phyloP scores from a whole-genome alignment of 2,888 invertebrate genomes.

The Miltochrista miniata region DNA sequence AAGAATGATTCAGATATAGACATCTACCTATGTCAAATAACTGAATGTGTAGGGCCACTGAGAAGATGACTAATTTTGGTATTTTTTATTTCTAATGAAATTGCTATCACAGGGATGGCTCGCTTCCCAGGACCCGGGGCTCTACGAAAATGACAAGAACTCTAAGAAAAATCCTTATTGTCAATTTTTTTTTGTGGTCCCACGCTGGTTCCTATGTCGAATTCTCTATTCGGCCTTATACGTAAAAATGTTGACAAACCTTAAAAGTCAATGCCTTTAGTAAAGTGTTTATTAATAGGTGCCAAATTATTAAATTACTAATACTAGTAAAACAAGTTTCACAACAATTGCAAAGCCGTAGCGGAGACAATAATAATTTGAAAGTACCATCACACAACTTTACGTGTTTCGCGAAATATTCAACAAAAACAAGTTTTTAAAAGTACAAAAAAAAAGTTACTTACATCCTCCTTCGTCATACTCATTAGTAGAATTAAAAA shows the following conservation, averaged over 20 bases:
- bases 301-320: constrained; percentile 13
- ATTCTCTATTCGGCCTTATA: too few relatives aligned
- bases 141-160: too few relatives aligned
- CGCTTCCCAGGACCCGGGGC: too few relatives aligned
- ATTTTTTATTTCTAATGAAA: too few relatives aligned
- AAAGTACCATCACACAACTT: constrained; percentile 26
- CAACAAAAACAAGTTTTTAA: constrained; percentile 26
- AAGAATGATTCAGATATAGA: too few relatives aligned
- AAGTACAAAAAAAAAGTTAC: constrained; percentile 12
- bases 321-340: constrained; percentile 27
- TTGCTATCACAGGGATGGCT: too few relatives aligned
- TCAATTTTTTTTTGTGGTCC: too few relatives aligned
- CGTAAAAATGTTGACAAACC: neutral
- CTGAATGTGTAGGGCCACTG: too few relatives aligned
- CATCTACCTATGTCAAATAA: too few relatives aligned
- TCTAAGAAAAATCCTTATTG: too few relatives aligned
- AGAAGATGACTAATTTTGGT: too few relatives aligned
- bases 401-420: constrained; percentile 35
- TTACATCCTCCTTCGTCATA: constrained; percentile 19
- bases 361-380: constrained; percentile 36
- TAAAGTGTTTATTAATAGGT: constrained; percentile 16
- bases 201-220: too few relatives aligned
- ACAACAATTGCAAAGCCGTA: constrained; percentile 33
- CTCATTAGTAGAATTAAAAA: neutral
- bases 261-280: constrained; percentile 4